These are phyloP conservation scores for Sebastes kiyomatsui DNA, from an alignment of 2,797 vertebrate species.

Conservation along the genomic window DNA sequence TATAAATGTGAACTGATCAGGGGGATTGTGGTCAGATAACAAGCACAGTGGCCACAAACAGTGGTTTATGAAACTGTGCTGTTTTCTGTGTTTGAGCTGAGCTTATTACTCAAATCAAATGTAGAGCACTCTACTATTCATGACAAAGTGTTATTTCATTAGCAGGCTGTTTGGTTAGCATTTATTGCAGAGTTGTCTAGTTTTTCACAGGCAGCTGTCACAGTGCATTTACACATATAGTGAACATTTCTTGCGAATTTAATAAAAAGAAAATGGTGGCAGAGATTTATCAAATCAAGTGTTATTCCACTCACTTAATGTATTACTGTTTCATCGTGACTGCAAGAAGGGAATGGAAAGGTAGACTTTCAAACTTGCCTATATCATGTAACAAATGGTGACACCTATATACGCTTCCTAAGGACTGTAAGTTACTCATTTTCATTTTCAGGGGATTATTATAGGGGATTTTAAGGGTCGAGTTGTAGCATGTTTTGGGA, in stretches of 20 bases:
- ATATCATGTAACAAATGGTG: neutral
- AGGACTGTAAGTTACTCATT: neutral
- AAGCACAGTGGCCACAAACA: neutral
- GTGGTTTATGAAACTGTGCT: neutral
- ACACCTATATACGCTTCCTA: neutral
- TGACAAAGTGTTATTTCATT: conserved; percentile 8
- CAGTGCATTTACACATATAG: conserved; percentile 15
- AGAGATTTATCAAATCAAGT: neutral
- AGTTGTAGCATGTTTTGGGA: neutral
- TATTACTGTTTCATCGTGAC: neutral
- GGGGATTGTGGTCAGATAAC: too few relatives aligned
- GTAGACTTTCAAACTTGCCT: neutral
- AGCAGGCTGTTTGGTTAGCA: neutral
- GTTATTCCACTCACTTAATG: neutral
- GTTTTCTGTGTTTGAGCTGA: neutral
- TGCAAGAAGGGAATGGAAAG: neutral
- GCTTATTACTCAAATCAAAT: neutral
- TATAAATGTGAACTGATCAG: neutral
- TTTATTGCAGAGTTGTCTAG: neutral
- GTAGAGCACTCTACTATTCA: neutral
- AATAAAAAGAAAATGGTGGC: neutral
- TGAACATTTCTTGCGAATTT: neutral
- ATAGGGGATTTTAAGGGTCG: conserved; percentile 26
- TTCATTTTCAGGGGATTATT: neutral
- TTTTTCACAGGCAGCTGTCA: neutral